Evolutionary conservation across 1,140 invertebrate species (phyloP).

Genomic region (Hestina assimilis): DNA sequence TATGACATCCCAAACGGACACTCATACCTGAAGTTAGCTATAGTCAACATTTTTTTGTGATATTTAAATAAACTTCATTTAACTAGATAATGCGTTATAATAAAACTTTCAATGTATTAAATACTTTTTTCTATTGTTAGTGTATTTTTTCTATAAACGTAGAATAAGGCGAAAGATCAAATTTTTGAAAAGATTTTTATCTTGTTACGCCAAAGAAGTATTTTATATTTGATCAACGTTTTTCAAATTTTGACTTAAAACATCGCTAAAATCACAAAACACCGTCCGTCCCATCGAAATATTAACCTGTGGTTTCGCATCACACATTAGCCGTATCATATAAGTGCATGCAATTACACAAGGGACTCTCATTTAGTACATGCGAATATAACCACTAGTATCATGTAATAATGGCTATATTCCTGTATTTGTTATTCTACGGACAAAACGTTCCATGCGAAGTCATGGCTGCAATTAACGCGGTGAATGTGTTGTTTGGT

Average conservation of each 20-base stretch:
- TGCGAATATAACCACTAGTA: slow-evolving; percentile 9
- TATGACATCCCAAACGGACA: too few species aligned
- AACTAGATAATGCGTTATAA: too few species aligned
- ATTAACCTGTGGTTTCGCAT: slow-evolving; percentile 27
- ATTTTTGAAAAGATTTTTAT: too few species aligned
- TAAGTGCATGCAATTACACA: slow-evolving; percentile 31
- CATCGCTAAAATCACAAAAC: background rate
- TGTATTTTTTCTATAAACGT: too few species aligned
- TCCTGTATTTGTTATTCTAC: background rate
- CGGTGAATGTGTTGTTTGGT: slow-evolving; percentile 36
- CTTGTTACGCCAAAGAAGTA: too few species aligned
- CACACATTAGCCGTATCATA: slow-evolving; percentile 33
- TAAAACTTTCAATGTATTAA: too few species aligned
- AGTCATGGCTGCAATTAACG: slow-evolving; percentile 39
- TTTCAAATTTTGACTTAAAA: background rate
- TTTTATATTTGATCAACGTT: too few species aligned
- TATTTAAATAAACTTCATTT: too few species aligned
- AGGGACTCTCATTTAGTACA: slow-evolving; percentile 7
- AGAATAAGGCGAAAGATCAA: too few species aligned
- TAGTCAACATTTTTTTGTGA: too few species aligned
- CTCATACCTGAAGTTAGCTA: too few species aligned
- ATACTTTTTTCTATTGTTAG: too few species aligned
- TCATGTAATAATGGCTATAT: slow-evolving; percentile 12
- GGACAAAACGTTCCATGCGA: slow-evolving; percentile 5
- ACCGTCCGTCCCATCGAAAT: slow-evolving; percentile 8